Evolutionary conservation across 2,888 invertebrate species (phyloP).

Genomic region (Phoronis australis): DNA sequence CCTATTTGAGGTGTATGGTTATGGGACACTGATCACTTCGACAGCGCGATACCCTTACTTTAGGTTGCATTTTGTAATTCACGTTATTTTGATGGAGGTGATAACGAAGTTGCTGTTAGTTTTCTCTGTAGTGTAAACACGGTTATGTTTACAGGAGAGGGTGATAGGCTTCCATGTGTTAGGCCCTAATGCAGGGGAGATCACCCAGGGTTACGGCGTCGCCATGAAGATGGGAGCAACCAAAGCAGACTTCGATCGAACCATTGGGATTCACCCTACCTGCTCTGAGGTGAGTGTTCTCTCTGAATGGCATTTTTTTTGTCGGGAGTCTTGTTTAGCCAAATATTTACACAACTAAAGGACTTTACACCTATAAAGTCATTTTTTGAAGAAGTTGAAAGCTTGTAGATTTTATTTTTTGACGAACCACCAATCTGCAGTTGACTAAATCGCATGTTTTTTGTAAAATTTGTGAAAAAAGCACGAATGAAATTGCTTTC

Average conservation of each 20-base stretch:
- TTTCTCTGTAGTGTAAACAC: not conserved
- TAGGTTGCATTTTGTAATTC: not conserved
- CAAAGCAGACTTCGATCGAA: conserved; percentile 57
- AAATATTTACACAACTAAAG: too few species aligned
- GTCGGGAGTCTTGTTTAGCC: too few species aligned
- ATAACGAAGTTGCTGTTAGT: too few species aligned
- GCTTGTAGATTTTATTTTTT: not conserved
- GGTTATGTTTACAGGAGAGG: conserved; percentile 24
- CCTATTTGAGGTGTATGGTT: too few species aligned
- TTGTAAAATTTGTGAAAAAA: conserved; percentile 1
- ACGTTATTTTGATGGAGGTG: not conserved
- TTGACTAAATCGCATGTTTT: not conserved
- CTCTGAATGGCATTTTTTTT: too few species aligned
- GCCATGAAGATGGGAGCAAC: conserved; percentile 57
- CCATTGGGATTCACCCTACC: conserved; percentile 63
- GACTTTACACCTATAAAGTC: too few species aligned
- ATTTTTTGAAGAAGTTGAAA: too few species aligned
- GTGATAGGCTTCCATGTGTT: conserved; percentile 58
- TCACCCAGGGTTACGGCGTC: conserved; percentile 62
- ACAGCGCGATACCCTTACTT: not conserved
- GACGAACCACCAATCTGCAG: too few species aligned
- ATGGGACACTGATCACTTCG: not conserved
- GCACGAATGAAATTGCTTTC: too few species aligned
- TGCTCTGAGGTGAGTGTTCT: conserved; percentile 58
- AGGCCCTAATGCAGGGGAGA: conserved; percentile 62